Evolutionary conservation across 2,113 vertebrate genomes (phyloP).

Genomic region (Elgaria multicarinata): DNA sequence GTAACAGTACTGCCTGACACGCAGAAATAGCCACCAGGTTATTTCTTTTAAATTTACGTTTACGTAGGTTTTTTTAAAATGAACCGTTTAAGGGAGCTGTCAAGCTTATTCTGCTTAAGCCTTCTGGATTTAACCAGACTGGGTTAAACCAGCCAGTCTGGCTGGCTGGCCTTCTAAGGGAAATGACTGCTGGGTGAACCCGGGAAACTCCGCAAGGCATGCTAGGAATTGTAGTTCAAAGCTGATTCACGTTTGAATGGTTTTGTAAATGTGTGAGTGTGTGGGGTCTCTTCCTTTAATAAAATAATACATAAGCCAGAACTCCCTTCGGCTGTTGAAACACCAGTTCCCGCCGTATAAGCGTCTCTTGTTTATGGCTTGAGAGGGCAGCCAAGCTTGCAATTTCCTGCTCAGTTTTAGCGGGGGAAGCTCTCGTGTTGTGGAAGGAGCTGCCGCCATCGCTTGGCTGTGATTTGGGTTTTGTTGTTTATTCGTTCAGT

Average conservation of each 20-base stretch:
- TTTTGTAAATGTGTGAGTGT: background rate
- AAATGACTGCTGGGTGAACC: background rate
- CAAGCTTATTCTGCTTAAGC: background rate
- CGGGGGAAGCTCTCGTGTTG: background rate
- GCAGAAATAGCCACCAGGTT: background rate
- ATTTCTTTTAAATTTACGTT: too few species aligned
- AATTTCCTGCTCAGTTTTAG: background rate
- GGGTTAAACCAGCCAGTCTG: background rate
- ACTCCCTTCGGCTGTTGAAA: background rate
- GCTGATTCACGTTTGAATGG: too few species aligned
- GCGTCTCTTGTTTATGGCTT: background rate
- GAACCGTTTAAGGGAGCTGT: background rate
- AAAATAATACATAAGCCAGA: background rate
- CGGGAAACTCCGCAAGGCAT: background rate
- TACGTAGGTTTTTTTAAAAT: background rate
- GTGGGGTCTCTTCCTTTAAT: background rate
- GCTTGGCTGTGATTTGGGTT: too few species aligned
- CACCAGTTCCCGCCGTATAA: background rate
- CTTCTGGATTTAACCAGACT: too few species aligned
- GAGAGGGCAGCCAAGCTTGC: background rate
- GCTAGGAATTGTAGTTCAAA: background rate
- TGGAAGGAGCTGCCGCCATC: background rate
- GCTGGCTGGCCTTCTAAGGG: background rate
- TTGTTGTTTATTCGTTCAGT: too few species aligned
- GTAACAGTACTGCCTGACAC: background rate